phyloP scores from a whole-genome alignment of 2,888 invertebrate genomes.

The Theretra japonica region DNA sequence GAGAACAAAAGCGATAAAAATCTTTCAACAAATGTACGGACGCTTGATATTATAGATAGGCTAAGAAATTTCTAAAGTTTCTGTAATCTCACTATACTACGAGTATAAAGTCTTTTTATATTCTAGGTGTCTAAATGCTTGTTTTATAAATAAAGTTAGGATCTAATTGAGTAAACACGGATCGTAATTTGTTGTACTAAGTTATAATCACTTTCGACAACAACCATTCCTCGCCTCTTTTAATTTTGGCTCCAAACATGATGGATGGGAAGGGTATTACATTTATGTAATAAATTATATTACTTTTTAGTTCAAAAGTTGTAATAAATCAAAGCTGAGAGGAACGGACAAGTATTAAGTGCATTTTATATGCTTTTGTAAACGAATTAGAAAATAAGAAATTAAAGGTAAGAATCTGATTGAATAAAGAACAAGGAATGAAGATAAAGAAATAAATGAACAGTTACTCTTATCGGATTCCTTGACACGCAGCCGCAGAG shows the following conservation, averaged over 20 bases:
- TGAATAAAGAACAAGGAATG: background rate
- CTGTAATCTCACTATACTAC: too few relatives aligned
- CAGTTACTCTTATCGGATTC: conserved; percentile 88
- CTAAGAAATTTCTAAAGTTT: too few relatives aligned
- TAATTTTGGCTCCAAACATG: conserved; percentile 15
- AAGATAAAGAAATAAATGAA: conserved; percentile 52
- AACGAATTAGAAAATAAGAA: too few relatives aligned
- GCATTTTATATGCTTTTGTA: background rate
- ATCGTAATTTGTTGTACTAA: background rate
- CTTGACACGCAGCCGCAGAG: conserved; percentile 89
- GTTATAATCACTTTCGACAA: conserved; percentile 13
- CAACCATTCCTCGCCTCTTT: background rate
- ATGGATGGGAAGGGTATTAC: conserved; percentile 2
- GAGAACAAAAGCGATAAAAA: background rate
- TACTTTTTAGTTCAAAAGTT: conserved; percentile 4
- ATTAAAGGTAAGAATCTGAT: background rate
- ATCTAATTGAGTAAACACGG: background rate
- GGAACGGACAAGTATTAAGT: background rate
- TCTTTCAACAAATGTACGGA: background rate
- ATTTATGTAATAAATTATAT: background rate
- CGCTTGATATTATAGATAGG: too few relatives aligned
- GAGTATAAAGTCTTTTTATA: too few relatives aligned
- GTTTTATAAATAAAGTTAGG: background rate
- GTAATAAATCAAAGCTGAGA: conserved; percentile 28
- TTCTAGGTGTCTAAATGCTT: too few relatives aligned